Base-by-base conservation (phyloP, 2,797 vertebrate genomes). In the Molossus alvarezi region DNA sequence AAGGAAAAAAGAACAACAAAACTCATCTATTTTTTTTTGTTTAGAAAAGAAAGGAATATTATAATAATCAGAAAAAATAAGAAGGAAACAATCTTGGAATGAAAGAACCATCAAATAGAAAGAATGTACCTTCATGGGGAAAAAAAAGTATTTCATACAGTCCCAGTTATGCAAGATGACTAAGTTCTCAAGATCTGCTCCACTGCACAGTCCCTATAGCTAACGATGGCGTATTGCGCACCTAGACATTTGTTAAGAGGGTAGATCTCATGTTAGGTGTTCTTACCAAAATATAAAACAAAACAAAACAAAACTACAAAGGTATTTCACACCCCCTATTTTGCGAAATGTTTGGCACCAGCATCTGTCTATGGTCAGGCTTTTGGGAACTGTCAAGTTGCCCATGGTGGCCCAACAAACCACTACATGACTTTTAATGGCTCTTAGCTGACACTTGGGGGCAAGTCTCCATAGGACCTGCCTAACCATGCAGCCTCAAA, bases 1-100 rank as follows among this genome's bases (percentile, higher is more conserved):
- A 76, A 51, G 15, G 55, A 37, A 82, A 69, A 88, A 88, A 57
- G 13, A 72, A 58, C 11, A 69, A 55, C 17, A 90, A 69, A 69
- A 29, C 0, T n/a, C 29, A 90, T 18, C 48, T 85, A n/a, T 21
- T 45, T 90, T 33, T 33, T 33, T 45, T 18, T 13, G 55, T 90
- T 80, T 80, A 57, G 55, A 64, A 81, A 95, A 69, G 73, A 85
- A 90, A 90, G 11, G 13, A 57, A 60, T 27, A 64, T 41, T 64
- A 51, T 12, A 11, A 45, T 76, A 53, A 79, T 48, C 18, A 23
- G 21, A 51, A 72, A 75, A 77, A 92, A 51, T 0, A 84, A 90
- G 20, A 87, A 79, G 83, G 25, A 75, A 88, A n/a, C 3, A 23
- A 51, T 37, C 65, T 64, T 10, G 73, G 71, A 86, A 76, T 37